A percentile compares a stretch with the other conserved stretches of the same genome.
Evolutionary conservation across 2,113 vertebrate genomes (phyloP).

Genomic region (Cisticola juncidis): DNA sequence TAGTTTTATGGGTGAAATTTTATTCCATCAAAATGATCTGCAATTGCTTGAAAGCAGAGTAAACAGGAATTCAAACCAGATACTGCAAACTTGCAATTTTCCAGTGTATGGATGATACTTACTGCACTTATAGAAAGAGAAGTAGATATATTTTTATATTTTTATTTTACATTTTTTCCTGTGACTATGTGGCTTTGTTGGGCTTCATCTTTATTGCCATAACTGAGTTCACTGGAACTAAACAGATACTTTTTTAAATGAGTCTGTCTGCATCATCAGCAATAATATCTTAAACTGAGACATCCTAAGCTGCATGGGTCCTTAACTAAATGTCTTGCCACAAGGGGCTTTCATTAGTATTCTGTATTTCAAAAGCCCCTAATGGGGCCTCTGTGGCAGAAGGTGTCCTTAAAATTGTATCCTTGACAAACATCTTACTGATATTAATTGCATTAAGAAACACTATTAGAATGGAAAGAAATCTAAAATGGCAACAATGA

Average conservation of each 20-base stretch:
- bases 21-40: background rate
- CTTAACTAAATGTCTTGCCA: slow-evolving; percentile 46
- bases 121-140: background rate
- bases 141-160: background rate
- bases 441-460: slow-evolving; percentile 8
- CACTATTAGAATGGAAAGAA: background rate
- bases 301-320: background rate
- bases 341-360: slow-evolving; percentile 21
- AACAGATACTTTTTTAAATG: background rate
- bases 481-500: background rate
- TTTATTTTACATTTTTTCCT: background rate
- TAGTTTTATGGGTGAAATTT: background rate
- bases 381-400: background rate
- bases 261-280: background rate
- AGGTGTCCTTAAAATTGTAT: slow-evolving; percentile 28
- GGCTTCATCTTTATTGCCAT: background rate
- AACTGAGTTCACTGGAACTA: background rate
- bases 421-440: slow-evolving; percentile 23
- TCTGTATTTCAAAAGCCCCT: slow-evolving; percentile 25
- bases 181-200: background rate
- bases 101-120: background rate
- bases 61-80: background rate
- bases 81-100: background rate
- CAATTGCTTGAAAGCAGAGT: background rate
- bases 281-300: background rate